Conservation (phyloP, 2,888 invertebrate genomes). For the Alcis repandata region DNA sequence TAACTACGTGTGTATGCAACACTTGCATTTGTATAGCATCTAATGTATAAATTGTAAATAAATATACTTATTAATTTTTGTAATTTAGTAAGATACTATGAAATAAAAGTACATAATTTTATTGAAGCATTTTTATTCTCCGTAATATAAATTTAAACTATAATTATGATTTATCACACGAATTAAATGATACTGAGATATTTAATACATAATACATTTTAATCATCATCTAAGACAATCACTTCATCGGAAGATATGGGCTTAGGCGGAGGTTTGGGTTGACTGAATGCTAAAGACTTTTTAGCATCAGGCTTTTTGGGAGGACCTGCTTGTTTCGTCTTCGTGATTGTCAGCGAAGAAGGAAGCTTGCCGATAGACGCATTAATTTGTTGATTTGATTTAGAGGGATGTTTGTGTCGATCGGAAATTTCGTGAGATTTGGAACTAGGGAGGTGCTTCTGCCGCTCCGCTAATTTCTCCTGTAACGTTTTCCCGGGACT, state of each 20-base stretch:
- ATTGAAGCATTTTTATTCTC: conserved; percentile 29
- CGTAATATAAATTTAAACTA: conserved; percentile 4
- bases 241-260: conserved; percentile 76
- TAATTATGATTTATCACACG: background rate
- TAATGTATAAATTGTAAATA: conserved; percentile 42
- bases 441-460: conserved; percentile 79
- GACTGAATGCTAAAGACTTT: conserved; percentile 67
- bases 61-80: conserved; percentile 12
- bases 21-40: background rate
- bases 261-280: conserved; percentile 70
- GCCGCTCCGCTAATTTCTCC: conserved; percentile 89
- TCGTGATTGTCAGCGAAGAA: conserved; percentile 83
- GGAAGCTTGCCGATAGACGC: conserved; percentile 81
- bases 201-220: conserved; percentile 25
- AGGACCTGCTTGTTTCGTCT: conserved; percentile 62
- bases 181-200: background rate
- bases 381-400: conserved; percentile 60
- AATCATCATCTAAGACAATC: conserved; percentile 82
- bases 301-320: conserved; percentile 70
- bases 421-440: conserved; percentile 44
- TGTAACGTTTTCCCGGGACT: conserved; percentile 89
- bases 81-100: conserved; percentile 33
- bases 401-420: conserved; percentile 48
- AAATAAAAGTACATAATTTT: conserved; percentile 41
- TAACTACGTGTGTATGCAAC: background rate